These are phyloP conservation scores for Graphium colonna DNA, from an alignment of 2,888 invertebrate genomes.

Conservation along the genomic window DNA sequence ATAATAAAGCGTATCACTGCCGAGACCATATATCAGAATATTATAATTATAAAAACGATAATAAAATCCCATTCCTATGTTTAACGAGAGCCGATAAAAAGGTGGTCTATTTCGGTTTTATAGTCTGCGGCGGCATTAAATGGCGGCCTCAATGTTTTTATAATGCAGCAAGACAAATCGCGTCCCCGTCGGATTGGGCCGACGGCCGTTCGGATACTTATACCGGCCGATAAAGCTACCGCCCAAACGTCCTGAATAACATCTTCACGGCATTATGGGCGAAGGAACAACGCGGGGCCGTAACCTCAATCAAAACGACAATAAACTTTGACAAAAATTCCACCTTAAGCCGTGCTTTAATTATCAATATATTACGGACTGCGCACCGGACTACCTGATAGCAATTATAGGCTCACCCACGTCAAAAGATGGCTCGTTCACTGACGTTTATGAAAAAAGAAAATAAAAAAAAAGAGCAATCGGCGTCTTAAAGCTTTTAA, in stretches of 20 bases:
- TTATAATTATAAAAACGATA: slow-evolving; percentile 32
- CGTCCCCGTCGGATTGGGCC: slow-evolving; percentile 50
- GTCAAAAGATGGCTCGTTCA: slow-evolving; percentile 67
- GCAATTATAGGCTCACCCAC: slow-evolving; percentile 79
- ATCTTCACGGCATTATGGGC: slow-evolving; percentile 46
- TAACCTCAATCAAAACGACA: slow-evolving; percentile 78
- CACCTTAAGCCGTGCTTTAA: slow-evolving; percentile 76
- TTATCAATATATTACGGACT: slow-evolving; percentile 77
- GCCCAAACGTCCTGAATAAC: slow-evolving; percentile 49
- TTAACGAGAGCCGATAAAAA: slow-evolving; percentile 62
- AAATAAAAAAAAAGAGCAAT: slow-evolving; percentile 64
- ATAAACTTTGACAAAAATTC: slow-evolving; percentile 80
- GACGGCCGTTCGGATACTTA: slow-evolving; percentile 48
- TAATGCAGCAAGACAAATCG: slow-evolving; percentile 73
- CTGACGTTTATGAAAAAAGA: slow-evolving; percentile 67
- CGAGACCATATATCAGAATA: slow-evolving; percentile 26
- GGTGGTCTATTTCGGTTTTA: slow-evolving; percentile 55
- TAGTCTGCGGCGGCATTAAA: slow-evolving; percentile 59
- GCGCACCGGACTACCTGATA: slow-evolving; percentile 71
- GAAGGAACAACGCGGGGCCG: slow-evolving; percentile 47
- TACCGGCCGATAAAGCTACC: slow-evolving; percentile 69
- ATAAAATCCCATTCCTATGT: slow-evolving; percentile 35
- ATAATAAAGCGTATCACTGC: slow-evolving; percentile 11
- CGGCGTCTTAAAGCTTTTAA: slow-evolving; percentile 70
- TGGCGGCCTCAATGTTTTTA: slow-evolving; percentile 58